A percentile compares a stretch with the other conserved stretches of the same genome.
Conservation (phyloP, 2,797 vertebrate species). For the Gephyroberyx darwinii region DNA sequence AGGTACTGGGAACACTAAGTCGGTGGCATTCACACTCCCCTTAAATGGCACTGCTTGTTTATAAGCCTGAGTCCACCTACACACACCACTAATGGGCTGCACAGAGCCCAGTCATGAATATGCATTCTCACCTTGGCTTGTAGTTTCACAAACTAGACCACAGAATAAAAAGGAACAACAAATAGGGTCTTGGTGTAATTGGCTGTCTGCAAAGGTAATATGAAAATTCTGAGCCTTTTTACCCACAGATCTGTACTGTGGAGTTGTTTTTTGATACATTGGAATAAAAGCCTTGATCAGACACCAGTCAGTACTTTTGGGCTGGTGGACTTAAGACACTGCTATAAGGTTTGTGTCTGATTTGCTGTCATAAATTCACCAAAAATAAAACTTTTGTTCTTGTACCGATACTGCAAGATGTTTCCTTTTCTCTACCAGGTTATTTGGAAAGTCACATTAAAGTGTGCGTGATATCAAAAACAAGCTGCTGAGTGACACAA, state of each 20-base stretch:
- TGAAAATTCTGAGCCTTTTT: conserved; percentile 66
- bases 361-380: conserved; percentile 16
- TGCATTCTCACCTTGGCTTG: conserved; percentile 69
- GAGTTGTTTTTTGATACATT: conserved; percentile 56
- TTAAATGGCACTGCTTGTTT: conserved; percentile 68
- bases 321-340: conserved; percentile 27
- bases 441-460: conserved; percentile 19
- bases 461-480: conserved; percentile 49
- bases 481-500: conserved; percentile 44
- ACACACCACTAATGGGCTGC: conserved; percentile 69
- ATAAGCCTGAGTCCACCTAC: conserved; percentile 67
- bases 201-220: conserved; percentile 67
- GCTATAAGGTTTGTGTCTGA: not conserved
- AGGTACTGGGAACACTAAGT: conserved; percentile 54
- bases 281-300: conserved; percentile 59
- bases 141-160: conserved; percentile 64
- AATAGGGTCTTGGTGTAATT: conserved; percentile 69
- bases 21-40: conserved; percentile 52
- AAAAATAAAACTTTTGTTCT: conserved; percentile 27
- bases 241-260: conserved; percentile 36
- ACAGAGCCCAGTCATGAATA: conserved; percentile 74
- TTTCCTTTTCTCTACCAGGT: conserved; percentile 16
- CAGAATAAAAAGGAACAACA: conserved; percentile 68
- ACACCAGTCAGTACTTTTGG: conserved; percentile 46
- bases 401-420: not conserved